Conservation (phyloP, 1,140 invertebrate genomes). For the Tyrophagus putrescentiae region DNA sequence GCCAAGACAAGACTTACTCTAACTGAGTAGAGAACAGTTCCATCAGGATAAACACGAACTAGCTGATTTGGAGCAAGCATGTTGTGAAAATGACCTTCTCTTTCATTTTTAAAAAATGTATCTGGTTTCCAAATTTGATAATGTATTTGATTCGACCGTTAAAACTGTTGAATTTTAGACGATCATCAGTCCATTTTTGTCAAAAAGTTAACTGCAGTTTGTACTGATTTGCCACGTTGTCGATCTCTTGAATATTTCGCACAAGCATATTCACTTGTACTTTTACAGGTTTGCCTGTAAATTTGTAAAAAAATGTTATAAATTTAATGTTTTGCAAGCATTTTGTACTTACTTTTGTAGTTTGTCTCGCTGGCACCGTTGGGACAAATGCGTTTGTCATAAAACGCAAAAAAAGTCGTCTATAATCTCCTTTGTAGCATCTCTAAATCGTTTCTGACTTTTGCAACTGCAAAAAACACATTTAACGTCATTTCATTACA, state of each 20-base stretch:
- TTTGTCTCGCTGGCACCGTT: too few species aligned
- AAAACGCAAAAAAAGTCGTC: too few species aligned
- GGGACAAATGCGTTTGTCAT: neutral
- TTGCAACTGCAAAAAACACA: too few species aligned
- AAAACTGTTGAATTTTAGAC: too few species aligned
- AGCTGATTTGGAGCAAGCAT: slow-evolving; percentile 94
- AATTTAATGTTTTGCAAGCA: too few species aligned
- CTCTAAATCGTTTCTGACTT: too few species aligned
- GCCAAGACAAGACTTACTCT: too few species aligned
- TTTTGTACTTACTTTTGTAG: too few species aligned
- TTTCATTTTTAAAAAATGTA: slow-evolving; percentile 91
- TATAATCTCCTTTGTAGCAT: too few species aligned
- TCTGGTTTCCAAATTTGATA: slow-evolving; percentile 97
- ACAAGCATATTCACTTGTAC: neutral
- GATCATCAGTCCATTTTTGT: slow-evolving; percentile 37
- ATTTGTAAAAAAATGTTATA: too few species aligned
- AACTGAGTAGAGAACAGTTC: slow-evolving; percentile 82
- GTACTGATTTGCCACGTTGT: slow-evolving; percentile 28
- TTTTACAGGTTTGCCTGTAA: neutral
- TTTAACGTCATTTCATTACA: too few species aligned
- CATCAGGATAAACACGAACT: slow-evolving; percentile 83
- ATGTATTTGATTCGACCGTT: too few species aligned
- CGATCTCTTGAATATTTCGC: neutral
- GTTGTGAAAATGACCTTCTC: slow-evolving; percentile 88
- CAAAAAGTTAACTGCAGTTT: slow-evolving; percentile 37